Evolutionary conservation across 2,113 vertebrate species (phyloP).

Genomic region (Anser brachyrhynchus): DNA sequence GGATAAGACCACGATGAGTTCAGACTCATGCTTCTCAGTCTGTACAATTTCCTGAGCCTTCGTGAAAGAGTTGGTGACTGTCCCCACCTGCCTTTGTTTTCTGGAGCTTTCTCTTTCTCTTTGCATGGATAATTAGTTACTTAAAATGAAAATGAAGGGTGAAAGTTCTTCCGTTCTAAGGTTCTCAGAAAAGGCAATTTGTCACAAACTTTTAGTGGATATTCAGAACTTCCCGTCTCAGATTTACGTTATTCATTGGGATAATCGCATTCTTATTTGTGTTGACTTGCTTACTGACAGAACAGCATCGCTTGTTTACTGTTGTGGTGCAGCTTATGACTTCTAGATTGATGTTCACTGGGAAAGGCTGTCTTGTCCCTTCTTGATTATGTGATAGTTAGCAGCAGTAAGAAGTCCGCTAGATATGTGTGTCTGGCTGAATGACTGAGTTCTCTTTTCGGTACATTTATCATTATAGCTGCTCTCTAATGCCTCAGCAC

Average conservation of each 20-base stretch:
- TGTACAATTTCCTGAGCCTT: background rate
- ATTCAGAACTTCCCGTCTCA: background rate
- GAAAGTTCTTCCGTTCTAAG: background rate
- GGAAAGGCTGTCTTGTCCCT: background rate
- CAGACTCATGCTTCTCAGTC: background rate
- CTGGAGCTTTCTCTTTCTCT: background rate
- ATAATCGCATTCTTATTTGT: background rate
- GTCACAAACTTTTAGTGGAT: background rate
- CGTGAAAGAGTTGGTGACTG: rapidly evolving
- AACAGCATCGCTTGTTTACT: background rate
- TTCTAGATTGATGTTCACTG: background rate
- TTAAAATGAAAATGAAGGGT: background rate
- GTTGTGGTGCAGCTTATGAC: background rate
- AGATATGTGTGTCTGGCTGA: background rate
- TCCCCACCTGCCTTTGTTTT: background rate
- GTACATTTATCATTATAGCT: background rate
- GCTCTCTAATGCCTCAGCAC: background rate
- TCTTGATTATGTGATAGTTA: background rate
- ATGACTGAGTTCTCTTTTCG: background rate
- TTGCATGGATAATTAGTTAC: background rate
- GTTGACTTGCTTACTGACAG: background rate
- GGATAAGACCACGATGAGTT: background rate
- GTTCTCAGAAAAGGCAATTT: background rate
- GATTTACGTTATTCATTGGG: background rate
- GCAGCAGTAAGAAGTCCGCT: background rate